Evolutionary conservation across 2,113 vertebrate species (phyloP).

Genomic region (Origma solitaria): DNA sequence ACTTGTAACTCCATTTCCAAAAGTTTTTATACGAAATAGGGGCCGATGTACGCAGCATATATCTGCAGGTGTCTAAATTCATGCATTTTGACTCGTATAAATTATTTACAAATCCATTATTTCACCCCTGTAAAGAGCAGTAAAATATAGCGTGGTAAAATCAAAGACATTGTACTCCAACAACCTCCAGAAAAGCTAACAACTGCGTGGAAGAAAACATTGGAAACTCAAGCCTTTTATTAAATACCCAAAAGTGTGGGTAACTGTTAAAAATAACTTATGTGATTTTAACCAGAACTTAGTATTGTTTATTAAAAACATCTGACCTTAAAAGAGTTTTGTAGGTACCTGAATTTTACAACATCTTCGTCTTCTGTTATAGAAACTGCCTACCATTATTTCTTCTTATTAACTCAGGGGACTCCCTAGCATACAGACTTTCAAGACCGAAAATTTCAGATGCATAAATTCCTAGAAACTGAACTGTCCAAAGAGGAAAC

Average conservation of each 20-base stretch:
- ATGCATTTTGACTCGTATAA: not conserved
- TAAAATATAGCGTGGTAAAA: not conserved
- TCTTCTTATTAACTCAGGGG: not conserved
- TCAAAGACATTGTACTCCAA: not conserved
- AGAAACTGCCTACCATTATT: not conserved
- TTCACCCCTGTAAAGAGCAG: not conserved
- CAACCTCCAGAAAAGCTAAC: not conserved
- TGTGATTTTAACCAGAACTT: not conserved
- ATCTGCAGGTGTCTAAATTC: not conserved
- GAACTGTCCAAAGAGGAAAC: not conserved
- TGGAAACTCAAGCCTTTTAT: not conserved
- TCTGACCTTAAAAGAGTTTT: not conserved
- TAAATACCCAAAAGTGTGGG: not conserved
- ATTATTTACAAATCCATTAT: not conserved
- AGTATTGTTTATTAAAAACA: not conserved
- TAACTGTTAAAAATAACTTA: not conserved
- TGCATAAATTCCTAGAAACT: not conserved
- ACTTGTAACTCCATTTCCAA: not conserved
- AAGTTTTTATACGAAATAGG: not conserved
- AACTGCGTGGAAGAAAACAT: not conserved
- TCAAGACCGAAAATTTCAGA: not conserved
- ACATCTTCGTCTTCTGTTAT: not conserved
- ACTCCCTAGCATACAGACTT: not conserved
- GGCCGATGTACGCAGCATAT: rapidly evolving
- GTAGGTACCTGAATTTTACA: not conserved